Evolutionary conservation across 2,113 vertebrate genomes (phyloP), one percentile per base, ranked within the genome.

Genomic region (Clarias gariepinus): DNA sequence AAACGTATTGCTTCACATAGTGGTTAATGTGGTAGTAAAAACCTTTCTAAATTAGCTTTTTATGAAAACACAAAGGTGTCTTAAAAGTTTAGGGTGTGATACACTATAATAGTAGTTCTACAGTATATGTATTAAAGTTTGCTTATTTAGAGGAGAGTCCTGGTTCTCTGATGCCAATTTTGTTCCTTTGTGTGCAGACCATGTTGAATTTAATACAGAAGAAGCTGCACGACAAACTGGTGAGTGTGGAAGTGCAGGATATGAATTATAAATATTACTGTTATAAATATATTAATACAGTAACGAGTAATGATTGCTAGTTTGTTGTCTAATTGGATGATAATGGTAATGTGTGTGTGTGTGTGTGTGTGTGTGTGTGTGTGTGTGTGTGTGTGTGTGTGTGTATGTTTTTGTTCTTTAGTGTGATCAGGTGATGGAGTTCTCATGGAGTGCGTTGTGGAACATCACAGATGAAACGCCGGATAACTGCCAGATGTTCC

Each of bases 361-460:
- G 25, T 63, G 21, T 80, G n/a, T 55, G 57, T 53, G 10, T 77
- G 11, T 47, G 47, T 55, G 18, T 11, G 90, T 30, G 25, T 57
- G 66, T 86, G 30, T 30, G 25, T 55, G 21, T 81, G n/a, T 55
- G 36, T 53, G 9, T 77, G 11, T 47, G 47, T 55, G 23, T 86
- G 47, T 13, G 3, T 36, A 23, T 41, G 21, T 68, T 30, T 68
- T 16, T 33, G 15, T 10, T 41, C 8, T 79, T 0, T 85, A 99
- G 98, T 99, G 98, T 58, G 98, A 99, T 90, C 98, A 99, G 93
- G 98, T 99, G 90, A 99, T 99, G 98, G 98, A 99, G 94, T 99
- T 99, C 88, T 99, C 98, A 85, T 99, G 98, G 98, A 99, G 98
- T 0, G 98, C 98, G 6, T 94, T 99, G 80, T 99, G 98, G 98